Conservation (phyloP, 2,113 vertebrate genomes). For the Chloebia gouldiae region DNA sequence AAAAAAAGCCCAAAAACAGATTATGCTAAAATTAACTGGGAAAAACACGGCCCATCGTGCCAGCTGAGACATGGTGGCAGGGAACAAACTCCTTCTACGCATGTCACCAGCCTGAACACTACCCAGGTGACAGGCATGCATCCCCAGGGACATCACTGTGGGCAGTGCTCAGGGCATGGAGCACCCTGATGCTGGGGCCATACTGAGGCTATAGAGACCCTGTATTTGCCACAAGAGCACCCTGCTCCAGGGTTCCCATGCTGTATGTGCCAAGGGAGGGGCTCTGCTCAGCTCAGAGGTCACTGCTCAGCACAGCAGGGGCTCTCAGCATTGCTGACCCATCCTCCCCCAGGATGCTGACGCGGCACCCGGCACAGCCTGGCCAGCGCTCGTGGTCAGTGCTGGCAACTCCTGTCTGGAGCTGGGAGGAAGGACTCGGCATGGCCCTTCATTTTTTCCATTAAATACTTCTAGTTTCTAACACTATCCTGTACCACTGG, state of each 20-base stretch:
- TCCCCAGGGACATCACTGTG: accelerated
- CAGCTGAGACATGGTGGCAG: background rate
- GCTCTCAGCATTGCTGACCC: background rate
- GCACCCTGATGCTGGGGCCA: accelerated
- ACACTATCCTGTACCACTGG: accelerated
- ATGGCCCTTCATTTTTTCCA: background rate
- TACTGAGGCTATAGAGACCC: background rate
- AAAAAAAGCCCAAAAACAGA: background rate
- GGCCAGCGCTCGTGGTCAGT: background rate
- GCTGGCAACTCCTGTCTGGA: background rate
- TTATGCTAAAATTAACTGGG: conserved; percentile 59
- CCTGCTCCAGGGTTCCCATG: accelerated
- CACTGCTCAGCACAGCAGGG: accelerated
- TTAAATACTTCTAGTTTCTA: conserved; percentile 14
- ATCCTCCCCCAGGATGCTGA: background rate
- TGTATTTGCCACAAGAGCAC: accelerated
- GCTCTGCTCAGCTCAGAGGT: background rate
- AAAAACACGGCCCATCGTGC: background rate
- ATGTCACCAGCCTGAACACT: accelerated
- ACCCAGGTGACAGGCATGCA: accelerated
- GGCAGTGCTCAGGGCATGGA: background rate
- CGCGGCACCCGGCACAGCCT: background rate
- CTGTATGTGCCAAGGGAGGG: accelerated
- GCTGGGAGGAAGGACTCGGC: background rate
- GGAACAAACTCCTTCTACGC: background rate